phyloP scores from a whole-genome alignment of 2,113 vertebrate genomes.

The Todiramphus chloris region DNA sequence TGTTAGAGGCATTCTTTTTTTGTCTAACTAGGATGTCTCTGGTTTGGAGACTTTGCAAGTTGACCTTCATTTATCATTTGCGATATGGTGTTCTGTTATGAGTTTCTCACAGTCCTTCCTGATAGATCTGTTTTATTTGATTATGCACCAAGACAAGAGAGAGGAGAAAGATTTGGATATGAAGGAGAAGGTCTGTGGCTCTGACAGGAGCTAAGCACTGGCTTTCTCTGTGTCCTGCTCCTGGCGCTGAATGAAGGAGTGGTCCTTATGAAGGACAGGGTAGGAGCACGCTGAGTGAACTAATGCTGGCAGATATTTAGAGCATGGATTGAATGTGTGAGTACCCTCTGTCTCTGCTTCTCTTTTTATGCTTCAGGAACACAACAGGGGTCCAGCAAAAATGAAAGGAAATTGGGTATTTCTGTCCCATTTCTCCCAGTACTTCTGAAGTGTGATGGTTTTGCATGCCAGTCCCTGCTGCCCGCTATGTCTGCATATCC shows the following conservation, averaged over 20 bases:
- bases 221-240: background rate
- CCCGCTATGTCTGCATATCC: background rate
- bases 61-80: background rate
- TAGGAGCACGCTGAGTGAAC: fast-evolving
- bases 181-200: background rate
- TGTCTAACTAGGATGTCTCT: background rate
- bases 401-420: background rate
- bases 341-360: background rate
- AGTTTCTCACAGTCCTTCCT: background rate
- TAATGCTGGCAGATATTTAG: background rate
- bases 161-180: background rate
- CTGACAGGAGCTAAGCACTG: background rate
- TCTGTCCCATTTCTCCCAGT: background rate
- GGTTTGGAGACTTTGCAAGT: background rate
- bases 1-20: background rate
- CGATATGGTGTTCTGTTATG: background rate
- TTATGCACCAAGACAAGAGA: background rate
- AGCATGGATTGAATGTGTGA: background rate
- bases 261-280: background rate
- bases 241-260: background rate
- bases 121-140: background rate
- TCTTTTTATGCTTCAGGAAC: background rate
- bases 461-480: background rate
- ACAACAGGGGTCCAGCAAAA: background rate
- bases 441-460: background rate